Base-by-base conservation (phyloP, 92 coral and sea anemone species). In the Meandrina meandrites region DNA sequence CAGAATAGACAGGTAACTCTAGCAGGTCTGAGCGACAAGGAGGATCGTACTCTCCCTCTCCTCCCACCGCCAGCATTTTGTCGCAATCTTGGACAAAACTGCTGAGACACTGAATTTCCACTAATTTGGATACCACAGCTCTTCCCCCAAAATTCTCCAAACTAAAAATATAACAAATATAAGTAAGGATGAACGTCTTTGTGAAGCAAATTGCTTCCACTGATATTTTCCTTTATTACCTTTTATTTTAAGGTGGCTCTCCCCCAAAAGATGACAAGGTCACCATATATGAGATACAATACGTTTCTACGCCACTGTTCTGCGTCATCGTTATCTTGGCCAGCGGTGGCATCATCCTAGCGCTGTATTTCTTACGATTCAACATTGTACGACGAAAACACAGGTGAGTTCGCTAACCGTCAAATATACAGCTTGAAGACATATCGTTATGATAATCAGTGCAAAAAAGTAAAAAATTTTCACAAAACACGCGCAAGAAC, bases 221-320 rank as follows among this genome's bases (percentile, higher is more conserved):
- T n/a, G n/a, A n/a, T n/a, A n/a, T n/a, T 66, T 27, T 66, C 12
- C 32, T 50, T 60, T 56, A 24, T 27, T 56, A 14, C 19, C n/a
- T 42, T 27, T 30, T 54, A 27, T 42, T 28, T 32, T 22, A 21
- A 85, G 88, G 88, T 31, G 92, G 91, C 86, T 37, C 88, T 34
- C 90, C 93, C 45, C 97, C 97, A 3, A 62, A 86, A 14, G 97
- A 94, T 50, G 87, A 92, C 22, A 85, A 77, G 81, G 79, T 71
- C 17, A 53, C 36, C 24, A 24, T 42, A 15, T 87, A 89, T 47
- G 66, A 86, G 81, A 79, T 86, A 10, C 80, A 86, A 36, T 79
- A 89, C 81, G 50, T 94, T 53, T 37, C 90, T 4, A 83, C 89
- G 86, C 82, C 85, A 1, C 77, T 94, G 70, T 88, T 94, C 67